phyloP scores from a whole-genome alignment of 2,888 invertebrate genomes.

The Junonia oenone region DNA sequence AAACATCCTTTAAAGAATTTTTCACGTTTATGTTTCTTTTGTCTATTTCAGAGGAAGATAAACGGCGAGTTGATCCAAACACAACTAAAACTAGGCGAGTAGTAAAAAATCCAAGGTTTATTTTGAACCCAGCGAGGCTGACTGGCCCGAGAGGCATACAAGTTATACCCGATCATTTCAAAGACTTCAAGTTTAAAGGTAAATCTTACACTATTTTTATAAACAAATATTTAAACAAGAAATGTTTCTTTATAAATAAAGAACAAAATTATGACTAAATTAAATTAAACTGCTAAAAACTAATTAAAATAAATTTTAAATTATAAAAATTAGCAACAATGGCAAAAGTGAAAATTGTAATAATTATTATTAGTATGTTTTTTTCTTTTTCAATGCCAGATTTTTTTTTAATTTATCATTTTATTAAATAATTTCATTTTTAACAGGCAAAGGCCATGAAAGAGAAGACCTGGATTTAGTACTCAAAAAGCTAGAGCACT shows the following conservation, averaged over 20 bases:
- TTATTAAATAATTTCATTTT: too few species aligned
- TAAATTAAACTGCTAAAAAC: too few species aligned
- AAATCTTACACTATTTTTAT: not conserved
- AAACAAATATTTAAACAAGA: not conserved
- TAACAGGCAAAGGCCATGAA: conserved; percentile 86
- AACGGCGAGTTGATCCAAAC: conserved; percentile 58
- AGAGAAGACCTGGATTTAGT: conserved; percentile 88
- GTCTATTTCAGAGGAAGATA: conserved; percentile 70
- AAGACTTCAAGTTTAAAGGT: conserved; percentile 89
- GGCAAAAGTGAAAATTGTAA: too few species aligned
- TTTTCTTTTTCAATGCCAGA: too few species aligned
- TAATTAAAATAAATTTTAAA: too few species aligned
- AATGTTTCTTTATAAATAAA: not conserved
- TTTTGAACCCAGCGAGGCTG: conserved; percentile 84
- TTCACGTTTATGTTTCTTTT: too few species aligned
- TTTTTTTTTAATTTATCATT: too few species aligned
- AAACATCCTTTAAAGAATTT: too few species aligned
- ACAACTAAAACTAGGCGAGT: conserved; percentile 74
- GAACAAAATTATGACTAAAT: too few species aligned
- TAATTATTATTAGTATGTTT: too few species aligned
- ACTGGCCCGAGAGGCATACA: conserved; percentile 89
- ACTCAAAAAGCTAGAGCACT: conserved; percentile 92
- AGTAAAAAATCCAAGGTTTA: conserved; percentile 82
- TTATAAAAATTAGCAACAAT: not conserved
- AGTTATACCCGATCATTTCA: conserved; percentile 88